A percentile compares a stretch with the other conserved stretches of the same genome.
phyloP scores from a whole-genome alignment of 2,888 invertebrate genomes.

The Sinohyriopsis cumingii region DNA sequence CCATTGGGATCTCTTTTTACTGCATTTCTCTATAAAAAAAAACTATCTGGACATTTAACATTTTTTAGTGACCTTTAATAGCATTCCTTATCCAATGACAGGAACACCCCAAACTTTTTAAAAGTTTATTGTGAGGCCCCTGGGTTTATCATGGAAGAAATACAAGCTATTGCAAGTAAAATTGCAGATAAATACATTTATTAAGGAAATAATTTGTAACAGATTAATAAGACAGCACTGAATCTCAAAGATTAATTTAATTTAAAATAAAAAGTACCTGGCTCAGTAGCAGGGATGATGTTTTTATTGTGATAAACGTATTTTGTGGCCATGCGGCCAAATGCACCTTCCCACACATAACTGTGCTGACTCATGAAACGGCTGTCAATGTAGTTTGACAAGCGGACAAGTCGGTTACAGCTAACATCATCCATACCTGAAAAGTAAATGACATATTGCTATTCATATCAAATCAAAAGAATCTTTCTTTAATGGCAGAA shows the following conservation, averaged over 20 bases:
- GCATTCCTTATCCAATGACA: no score
- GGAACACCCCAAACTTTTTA: no score
- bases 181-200: no score
- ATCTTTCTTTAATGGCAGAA: no score
- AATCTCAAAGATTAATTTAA: background rate
- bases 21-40: no score
- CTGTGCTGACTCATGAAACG: slow-evolving; percentile 37
- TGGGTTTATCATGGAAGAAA: no score
- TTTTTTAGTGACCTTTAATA: no score
- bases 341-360: slow-evolving; percentile 53
- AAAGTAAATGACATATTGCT: slow-evolving; percentile 4
- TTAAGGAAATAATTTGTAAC: background rate
- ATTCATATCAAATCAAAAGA: background rate
- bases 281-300: slow-evolving; percentile 19
- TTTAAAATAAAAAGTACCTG: slow-evolving; percentile 22
- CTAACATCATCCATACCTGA: slow-evolving; percentile 60
- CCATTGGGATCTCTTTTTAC: no score
- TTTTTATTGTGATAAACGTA: slow-evolving; percentile 26
- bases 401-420: slow-evolving; percentile 52
- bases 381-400: slow-evolving; percentile 50
- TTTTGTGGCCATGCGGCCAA: slow-evolving; percentile 50
- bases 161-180: no score
- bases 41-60: no score
- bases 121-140: no score
- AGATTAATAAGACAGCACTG: background rate